phyloP scores from a whole-genome alignment of 2,113 vertebrate genomes.

The Aleadryas rufinucha region DNA sequence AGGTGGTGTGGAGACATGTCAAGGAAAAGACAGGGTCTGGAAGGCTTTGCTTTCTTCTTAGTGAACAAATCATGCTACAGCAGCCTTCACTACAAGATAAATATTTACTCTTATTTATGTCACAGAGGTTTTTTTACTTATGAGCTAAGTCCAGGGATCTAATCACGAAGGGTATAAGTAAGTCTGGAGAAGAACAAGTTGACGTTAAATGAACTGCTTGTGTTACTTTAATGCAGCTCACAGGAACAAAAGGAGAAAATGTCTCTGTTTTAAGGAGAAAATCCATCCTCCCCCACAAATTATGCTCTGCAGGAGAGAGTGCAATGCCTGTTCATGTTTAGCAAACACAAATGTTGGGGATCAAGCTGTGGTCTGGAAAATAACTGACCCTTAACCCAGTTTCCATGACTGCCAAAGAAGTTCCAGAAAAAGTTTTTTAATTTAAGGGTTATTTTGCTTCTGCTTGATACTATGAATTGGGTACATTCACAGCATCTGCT shows the following conservation, averaged over 20 bases:
- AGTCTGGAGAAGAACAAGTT: not conserved
- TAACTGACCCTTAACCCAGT: not conserved
- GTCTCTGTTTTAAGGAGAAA: not conserved
- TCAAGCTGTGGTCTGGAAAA: not conserved
- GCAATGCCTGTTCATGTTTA: not conserved
- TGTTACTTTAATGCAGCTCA: not conserved
- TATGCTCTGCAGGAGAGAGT: not conserved
- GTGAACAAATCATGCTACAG: not conserved
- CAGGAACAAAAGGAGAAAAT: not conserved
- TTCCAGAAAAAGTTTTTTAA: not conserved
- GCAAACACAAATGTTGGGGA: not conserved
- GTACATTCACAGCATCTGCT: not conserved
- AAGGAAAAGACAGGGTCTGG: not conserved
- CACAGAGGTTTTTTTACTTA: not conserved
- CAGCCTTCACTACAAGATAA: not conserved
- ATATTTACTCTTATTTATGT: constrained; percentile 20
- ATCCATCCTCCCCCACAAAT: not conserved
- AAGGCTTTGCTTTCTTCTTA: not conserved
- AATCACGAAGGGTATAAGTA: not conserved
- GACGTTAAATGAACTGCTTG: not conserved
- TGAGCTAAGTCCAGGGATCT: not conserved
- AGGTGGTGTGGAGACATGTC: not conserved
- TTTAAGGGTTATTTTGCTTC: not conserved
- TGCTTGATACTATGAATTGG: not conserved
- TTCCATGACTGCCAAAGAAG: not conserved